Evolutionary conservation across 2,888 invertebrate genomes (phyloP), one percentile per base, ranked within the genome.

Genomic region (Drosophila mayaguana): DNA sequence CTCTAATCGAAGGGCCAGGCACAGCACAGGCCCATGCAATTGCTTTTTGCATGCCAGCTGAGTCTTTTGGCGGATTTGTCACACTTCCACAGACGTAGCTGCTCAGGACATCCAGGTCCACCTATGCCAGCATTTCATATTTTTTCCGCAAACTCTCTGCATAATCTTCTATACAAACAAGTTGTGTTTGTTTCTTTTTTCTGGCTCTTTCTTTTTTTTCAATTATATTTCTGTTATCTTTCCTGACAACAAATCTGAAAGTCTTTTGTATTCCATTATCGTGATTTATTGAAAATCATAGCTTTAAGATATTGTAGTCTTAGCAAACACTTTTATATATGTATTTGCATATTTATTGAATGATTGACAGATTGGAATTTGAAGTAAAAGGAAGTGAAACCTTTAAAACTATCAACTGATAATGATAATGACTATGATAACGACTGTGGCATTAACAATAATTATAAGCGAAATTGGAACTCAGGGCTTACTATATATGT

Each of bases 41-140:
- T 79, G 76, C 63, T 73, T 80, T 80, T 80, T 80, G 76, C 75
- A 75, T 72, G 70, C 69, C 83, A 83, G 88, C 83, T 83, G 83
- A 84, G 75, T 81, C 75, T 78, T 62, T 63, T 65, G 43, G 36
- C 67, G 63, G 80, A 88, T 88, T 83, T 87, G 85, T 78, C 83
- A 87, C 84, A 87, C 72, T 89, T 64, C 67, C 72, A 45, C 38
- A 53, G 48, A 20, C 62, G 36, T 53, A 60, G 63, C 62, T 59
- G n/a, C 25, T 51, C 55, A n/a, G 57, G 56, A 67, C 72, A 67
- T 72, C 32, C 32, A 32, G 32, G 88, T 86, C 75, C 84, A 88
- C 83, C 83, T 88, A 68, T 77, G 80, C 50, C 55, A 77, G 42
- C 63, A 73, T 72, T 88, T 63, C 63, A 70, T 81, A 70, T 83